A percentile compares a stretch with the other conserved stretches of the same genome.
Conservation (phyloP, 2,113 vertebrate species). For the Balaeniceps rex region DNA sequence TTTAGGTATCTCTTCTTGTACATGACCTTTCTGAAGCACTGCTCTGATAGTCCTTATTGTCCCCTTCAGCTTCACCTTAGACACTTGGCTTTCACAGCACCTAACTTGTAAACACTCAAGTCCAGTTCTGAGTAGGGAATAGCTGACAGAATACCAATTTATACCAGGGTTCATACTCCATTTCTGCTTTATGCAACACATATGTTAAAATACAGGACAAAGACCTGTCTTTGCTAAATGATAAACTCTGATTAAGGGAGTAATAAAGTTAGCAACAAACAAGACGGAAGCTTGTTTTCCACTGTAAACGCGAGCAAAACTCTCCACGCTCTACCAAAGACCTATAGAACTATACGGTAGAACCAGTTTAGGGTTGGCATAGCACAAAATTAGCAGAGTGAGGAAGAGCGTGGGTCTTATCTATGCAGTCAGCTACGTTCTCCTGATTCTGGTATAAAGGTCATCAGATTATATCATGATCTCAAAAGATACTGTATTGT, state of each 20-base stretch:
- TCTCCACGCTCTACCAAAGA: background rate
- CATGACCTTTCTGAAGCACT: background rate
- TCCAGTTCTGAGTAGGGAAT: background rate
- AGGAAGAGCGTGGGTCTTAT: background rate
- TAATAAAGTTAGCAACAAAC: background rate
- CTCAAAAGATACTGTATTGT: background rate
- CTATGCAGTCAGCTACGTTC: background rate
- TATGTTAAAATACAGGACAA: background rate
- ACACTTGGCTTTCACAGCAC: background rate
- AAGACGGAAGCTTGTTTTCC: background rate
- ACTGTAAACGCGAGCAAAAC: background rate
- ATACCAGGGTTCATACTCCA: background rate
- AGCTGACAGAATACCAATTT: background rate
- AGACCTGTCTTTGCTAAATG: background rate
- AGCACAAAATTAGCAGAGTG: background rate
- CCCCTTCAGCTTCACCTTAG: background rate
- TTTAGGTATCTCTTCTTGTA: background rate
- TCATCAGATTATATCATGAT: background rate
- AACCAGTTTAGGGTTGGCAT: background rate
- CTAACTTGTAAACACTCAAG: background rate
- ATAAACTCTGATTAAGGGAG: background rate
- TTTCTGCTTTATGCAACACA: background rate
- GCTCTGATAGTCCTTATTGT: background rate
- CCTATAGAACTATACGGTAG: fast-evolving
- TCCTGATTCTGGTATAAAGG: background rate